Evolutionary conservation across 2,888 invertebrate species (phyloP).

Genomic region (Steinernema hermaphroditum): DNA sequence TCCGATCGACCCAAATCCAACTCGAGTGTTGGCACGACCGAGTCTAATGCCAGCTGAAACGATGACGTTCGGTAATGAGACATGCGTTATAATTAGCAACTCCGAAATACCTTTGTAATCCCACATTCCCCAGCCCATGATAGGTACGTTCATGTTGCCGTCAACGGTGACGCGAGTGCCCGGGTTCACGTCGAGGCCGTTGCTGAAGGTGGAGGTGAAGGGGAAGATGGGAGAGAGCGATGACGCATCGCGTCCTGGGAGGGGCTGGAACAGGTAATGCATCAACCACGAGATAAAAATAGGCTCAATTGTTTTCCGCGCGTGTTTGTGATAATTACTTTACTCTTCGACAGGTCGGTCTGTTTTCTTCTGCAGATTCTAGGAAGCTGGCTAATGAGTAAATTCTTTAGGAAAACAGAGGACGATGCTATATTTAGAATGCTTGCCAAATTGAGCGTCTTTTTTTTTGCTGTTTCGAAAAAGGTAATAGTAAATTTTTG

Average conservation of each 20-base stretch:
- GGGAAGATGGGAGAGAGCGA: slow-evolving; percentile 57
- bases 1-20: slow-evolving; percentile 54
- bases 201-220: slow-evolving; percentile 57
- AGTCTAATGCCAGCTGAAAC: slow-evolving; percentile 51
- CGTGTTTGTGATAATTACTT: background rate
- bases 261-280: slow-evolving; percentile 46
- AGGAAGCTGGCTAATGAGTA: too few relatives aligned
- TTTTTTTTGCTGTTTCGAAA: too few relatives aligned
- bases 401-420: background rate
- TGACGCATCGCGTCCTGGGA: slow-evolving; percentile 59
- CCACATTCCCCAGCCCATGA: slow-evolving; percentile 59
- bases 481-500: too few relatives aligned
- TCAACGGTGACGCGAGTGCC: slow-evolving; percentile 56
- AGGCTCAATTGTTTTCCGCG: background rate
- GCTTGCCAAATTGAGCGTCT: too few relatives aligned
- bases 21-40: slow-evolving; percentile 53
- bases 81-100: background rate
- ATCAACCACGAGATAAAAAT: background rate
- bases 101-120: slow-evolving; percentile 53
- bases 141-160: slow-evolving; percentile 58
- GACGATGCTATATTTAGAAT: background rate
- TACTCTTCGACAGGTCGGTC: background rate
- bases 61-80: background rate
- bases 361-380: background rate
- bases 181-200: slow-evolving; percentile 59